Evolutionary conservation across 2,797 vertebrate genomes (phyloP).

Genomic region (Aulostomus chinensis): DNA sequence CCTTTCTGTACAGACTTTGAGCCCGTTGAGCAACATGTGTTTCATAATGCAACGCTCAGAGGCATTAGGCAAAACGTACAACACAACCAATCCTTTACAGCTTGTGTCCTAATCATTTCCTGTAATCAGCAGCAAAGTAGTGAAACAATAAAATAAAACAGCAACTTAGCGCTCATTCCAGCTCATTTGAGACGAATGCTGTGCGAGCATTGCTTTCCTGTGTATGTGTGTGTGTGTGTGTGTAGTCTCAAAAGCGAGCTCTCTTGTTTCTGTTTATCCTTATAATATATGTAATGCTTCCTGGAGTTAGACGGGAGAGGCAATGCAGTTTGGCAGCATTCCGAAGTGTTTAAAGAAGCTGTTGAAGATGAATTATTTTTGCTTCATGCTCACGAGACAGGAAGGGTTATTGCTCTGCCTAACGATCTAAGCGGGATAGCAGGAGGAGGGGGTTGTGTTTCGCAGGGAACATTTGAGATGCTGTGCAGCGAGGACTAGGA

Average conservation of each 20-base stretch:
- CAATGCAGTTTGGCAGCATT: slow-evolving; percentile 36
- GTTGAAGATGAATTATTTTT: slow-evolving; percentile 39
- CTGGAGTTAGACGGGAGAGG: slow-evolving; percentile 35
- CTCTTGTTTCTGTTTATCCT: slow-evolving; percentile 58
- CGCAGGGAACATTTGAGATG: slow-evolving; percentile 23
- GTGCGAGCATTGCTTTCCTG: slow-evolving; percentile 4
- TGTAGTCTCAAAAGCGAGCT: slow-evolving; percentile 10
- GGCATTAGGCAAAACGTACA: slow-evolving; percentile 52
- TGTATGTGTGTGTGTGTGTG: slow-evolving; percentile 9
- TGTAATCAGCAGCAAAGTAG: slow-evolving; percentile 67
- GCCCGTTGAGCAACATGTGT: slow-evolving; percentile 71
- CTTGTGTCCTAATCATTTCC: slow-evolving; percentile 73
- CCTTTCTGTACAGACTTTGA: slow-evolving; percentile 66
- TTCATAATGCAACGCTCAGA: slow-evolving; percentile 63
- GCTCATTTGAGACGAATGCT: slow-evolving; percentile 31
- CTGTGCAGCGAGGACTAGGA: slow-evolving; percentile 12
- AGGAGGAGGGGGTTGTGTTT: slow-evolving; percentile 28
- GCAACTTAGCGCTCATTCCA: slow-evolving; percentile 46
- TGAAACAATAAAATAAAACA: slow-evolving; percentile 54
- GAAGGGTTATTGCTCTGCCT: slow-evolving; percentile 23
- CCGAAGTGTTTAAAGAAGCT: slow-evolving; percentile 37
- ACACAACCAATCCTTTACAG: slow-evolving; percentile 57
- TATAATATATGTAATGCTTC: slow-evolving; percentile 43
- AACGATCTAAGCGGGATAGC: slow-evolving; percentile 24
- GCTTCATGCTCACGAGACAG: slow-evolving; percentile 32